Evolutionary conservation across 2,888 invertebrate genomes (phyloP), one percentile per base, ranked within the genome.

Genomic region (Eupeodes luniger): DNA sequence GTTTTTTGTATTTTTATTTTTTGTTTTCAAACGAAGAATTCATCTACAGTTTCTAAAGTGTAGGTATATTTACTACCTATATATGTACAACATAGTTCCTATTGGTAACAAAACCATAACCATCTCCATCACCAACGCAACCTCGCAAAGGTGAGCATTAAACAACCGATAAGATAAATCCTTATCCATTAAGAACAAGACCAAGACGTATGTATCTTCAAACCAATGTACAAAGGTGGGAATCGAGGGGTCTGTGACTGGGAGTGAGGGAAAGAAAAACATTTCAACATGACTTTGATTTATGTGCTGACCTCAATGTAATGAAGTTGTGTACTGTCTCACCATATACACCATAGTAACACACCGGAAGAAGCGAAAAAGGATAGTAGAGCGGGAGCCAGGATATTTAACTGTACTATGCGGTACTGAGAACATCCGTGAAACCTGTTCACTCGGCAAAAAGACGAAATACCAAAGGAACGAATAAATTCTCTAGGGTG

Each of bases 251-350:
- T 16, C 6, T 10, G 10, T 53, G 5, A 0, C 9, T 11, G n/a
- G 14, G n/a, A 47, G 55, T 66, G 44, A 14, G 81, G 79, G 76
- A 72, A 76, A 76, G 19, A 57, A 47, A 89, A 85, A 85, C 78
- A 89, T 76, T 78, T 89, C 81, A 89, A 89, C 89, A 89, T 79
- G 89, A 89, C 89, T 89, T 89, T 89, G 89, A 89, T 89, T 89
- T 89, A 89, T 89, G 89, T 79, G 75, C 89, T 85, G 85, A 85
- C 89, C 89, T 89, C 89, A 79, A 76, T 76, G 85, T 85, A 89
- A 89, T 89, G 85, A 89, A 89, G 85, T 85, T 85, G 89, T 88
- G 77, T 85, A 85, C 77, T 81, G 88, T 81, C 88, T 85, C 75
- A 84, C 66, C 40, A 40, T 40, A 40, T 40, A 40, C 40, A 40